A percentile compares a stretch with the other conserved stretches of the same genome.
Conservation (phyloP, 2,797 vertebrate species). For the Sphenodon punctatus region DNA sequence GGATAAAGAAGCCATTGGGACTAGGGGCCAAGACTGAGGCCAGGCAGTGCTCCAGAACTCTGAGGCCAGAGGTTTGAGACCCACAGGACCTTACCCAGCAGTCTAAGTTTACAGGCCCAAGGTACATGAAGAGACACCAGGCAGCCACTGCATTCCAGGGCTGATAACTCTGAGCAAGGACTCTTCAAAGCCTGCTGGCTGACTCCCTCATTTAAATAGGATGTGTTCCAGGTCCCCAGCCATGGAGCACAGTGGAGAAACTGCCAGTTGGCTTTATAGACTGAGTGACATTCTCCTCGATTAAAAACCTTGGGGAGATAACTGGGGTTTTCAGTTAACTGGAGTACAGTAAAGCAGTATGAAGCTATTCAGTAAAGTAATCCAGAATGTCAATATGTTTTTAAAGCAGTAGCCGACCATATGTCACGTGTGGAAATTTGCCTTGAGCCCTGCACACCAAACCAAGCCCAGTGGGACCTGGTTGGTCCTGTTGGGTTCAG, state of each 20-base stretch:
- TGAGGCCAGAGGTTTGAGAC: too few species aligned
- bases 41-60: too few species aligned
- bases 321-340: neutral
- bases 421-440: too few species aligned
- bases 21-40: too few species aligned
- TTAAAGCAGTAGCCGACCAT: neutral
- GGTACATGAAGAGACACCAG: neutral
- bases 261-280: neutral
- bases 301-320: neutral
- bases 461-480: too few species aligned
- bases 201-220: neutral
- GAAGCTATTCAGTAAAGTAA: neutral
- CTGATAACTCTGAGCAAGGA: too few species aligned
- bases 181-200: neutral
- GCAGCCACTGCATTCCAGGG: neutral
- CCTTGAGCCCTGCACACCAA: too few species aligned
- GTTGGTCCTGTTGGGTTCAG: too few species aligned
- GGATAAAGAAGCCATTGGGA: too few species aligned
- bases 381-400: neutral
- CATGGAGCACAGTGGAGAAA: neutral
- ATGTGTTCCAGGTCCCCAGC: neutral
- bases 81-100: neutral
- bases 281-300: rapidly evolving
- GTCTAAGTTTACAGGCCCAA: neutral
- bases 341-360: neutral